phyloP scores from a whole-genome alignment of 2,888 invertebrate genomes.

The Leptinotarsa tumamoca region DNA sequence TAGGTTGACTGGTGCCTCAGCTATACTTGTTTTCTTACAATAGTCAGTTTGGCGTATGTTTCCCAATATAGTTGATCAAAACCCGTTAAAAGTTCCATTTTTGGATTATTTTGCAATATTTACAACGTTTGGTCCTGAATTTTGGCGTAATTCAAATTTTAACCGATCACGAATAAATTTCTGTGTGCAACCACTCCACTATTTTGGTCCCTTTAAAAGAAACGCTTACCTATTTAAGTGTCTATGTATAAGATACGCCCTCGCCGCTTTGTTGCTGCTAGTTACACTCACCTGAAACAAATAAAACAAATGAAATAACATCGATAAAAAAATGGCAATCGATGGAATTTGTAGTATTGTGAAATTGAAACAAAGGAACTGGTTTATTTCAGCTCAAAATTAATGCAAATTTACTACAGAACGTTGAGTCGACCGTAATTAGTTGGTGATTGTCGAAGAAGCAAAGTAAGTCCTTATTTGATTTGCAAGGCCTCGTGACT shows the following conservation, averaged over 20 bases:
- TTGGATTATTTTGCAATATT: no score
- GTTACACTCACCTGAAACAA: conserved; percentile 54
- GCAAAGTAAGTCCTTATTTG: no score
- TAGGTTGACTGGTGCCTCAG: no score
- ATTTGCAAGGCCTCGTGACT: no score
- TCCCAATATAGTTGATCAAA: no score
- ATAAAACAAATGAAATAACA: conserved; percentile 43
- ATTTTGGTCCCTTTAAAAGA: conserved; percentile 39
- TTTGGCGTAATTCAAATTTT: not conserved
- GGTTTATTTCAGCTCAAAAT: conserved; percentile 19
- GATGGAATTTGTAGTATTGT: conserved; percentile 31
- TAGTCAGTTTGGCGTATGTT: no score
- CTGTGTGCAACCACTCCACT: not conserved
- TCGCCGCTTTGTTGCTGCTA: conserved; percentile 46
- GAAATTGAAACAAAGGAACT: conserved; percentile 21
- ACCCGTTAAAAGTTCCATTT: no score
- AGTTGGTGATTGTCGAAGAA: no score
- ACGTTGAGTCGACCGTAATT: not conserved
- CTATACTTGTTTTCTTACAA: no score
- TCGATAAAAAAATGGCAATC: conserved; percentile 26
- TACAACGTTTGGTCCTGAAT: no score
- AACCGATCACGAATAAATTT: not conserved
- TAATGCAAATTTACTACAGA: not conserved
- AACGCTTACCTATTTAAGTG: conserved; percentile 53
- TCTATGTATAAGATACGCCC: conserved; percentile 43